phyloP scores from a whole-genome alignment of 2,888 invertebrate genomes.

The Galerucella pusilla region DNA sequence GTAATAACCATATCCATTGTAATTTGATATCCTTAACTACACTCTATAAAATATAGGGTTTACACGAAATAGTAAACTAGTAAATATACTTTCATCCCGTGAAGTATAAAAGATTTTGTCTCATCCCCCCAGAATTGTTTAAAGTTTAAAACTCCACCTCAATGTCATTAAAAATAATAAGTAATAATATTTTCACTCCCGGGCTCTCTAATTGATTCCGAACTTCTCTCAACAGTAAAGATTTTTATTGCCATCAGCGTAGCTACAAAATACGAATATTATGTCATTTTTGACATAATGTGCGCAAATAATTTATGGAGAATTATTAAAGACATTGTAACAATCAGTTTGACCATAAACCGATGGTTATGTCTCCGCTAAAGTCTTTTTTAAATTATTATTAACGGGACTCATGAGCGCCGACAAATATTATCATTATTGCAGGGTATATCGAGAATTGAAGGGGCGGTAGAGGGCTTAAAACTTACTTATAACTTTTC shows the following conservation, averaged over 20 bases:
- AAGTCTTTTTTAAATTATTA: background rate
- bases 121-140: too few species aligned
- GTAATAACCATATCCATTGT: background rate
- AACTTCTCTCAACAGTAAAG: background rate
- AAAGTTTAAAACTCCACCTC: background rate
- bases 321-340: conserved; percentile 2
- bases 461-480: background rate
- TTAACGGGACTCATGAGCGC: background rate
- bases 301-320: conserved; percentile 4
- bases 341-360: background rate
- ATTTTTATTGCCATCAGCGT: conserved; percentile 6
- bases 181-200: background rate
- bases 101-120: too few species aligned
- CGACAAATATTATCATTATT: background rate
- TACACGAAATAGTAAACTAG: too few species aligned
- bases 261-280: background rate
- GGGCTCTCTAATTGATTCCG: background rate
- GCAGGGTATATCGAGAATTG: background rate
- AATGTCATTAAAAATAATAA: background rate
- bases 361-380: conserved; percentile 1
- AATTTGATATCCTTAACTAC: background rate
- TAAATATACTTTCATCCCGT: too few species aligned
- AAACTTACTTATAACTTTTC: too few species aligned
- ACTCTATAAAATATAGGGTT: background rate
- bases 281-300: conserved; percentile 9